Conservation (phyloP, 2,113 vertebrate genomes). For the Oreochromis spilurus region DNA sequence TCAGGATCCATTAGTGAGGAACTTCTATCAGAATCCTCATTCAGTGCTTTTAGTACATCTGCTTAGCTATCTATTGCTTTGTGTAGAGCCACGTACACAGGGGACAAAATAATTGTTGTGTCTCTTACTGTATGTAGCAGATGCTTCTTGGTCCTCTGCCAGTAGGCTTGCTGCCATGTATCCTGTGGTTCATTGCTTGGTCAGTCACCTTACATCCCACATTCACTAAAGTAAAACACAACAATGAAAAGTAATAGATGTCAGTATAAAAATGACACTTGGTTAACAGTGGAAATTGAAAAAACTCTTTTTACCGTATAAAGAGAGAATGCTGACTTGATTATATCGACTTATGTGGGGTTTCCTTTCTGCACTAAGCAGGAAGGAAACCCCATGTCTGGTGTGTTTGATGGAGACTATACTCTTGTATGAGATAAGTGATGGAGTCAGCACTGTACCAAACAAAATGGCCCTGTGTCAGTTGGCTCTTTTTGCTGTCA, state of each 20-base stretch:
- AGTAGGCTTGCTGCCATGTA: background rate
- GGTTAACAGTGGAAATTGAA: background rate
- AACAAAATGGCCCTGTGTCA: background rate
- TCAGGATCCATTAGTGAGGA: background rate
- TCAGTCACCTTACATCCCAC: background rate
- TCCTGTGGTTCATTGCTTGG: background rate
- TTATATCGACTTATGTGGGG: background rate
- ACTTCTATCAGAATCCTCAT: background rate
- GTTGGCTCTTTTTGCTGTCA: background rate
- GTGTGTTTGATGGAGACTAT: background rate
- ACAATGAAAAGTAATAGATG: background rate
- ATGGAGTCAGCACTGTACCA: background rate
- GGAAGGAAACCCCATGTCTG: background rate
- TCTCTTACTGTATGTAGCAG: background rate
- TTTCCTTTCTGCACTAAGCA: too few relatives aligned
- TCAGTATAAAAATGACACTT: background rate
- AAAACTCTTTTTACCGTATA: background rate
- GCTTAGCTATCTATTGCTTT: background rate
- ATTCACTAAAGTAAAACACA: background rate
- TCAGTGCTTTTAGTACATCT: background rate
- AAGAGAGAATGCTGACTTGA: background rate
- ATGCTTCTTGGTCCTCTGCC: background rate
- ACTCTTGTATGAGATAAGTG: background rate
- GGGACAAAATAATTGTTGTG: background rate
- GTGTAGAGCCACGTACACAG: background rate